phyloP scores from a whole-genome alignment of 2,888 invertebrate genomes.

The Lissonota sp. region DNA sequence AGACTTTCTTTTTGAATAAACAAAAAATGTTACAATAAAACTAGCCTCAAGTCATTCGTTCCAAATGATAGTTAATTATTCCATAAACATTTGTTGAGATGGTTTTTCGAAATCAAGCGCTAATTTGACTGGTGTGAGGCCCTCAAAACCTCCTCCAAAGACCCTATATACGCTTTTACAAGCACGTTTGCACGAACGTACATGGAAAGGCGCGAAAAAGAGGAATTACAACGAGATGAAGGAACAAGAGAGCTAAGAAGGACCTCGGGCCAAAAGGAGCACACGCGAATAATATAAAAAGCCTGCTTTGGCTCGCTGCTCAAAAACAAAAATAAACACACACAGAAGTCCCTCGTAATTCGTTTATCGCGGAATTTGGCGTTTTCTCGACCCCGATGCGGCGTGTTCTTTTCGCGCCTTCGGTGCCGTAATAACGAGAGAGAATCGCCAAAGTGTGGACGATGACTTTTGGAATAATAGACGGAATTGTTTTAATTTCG shows the following conservation, averaged over 20 bases:
- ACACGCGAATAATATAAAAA: constrained; percentile 57
- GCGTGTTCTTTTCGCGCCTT: constrained; percentile 33
- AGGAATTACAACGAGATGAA: constrained; percentile 38
- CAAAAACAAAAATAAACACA: constrained; percentile 25
- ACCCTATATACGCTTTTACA: constrained; percentile 20
- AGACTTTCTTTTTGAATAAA: no score
- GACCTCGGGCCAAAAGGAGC: constrained; percentile 33
- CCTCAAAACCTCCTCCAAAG: neutral
- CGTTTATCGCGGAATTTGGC: constrained; percentile 71
- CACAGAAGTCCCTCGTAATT: constrained; percentile 70
- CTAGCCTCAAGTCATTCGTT: no score
- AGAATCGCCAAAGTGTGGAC: constrained; percentile 55
- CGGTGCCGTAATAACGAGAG: constrained; percentile 58
- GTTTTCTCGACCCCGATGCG: constrained; percentile 59
- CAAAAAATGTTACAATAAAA: no score
- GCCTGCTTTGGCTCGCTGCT: constrained; percentile 66
- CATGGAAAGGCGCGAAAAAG: constrained; percentile 40
- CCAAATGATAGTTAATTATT: no score
- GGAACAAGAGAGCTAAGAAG: constrained; percentile 28
- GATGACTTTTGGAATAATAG: constrained; percentile 18
- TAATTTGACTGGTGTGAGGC: neutral
- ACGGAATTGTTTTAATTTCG: constrained; percentile 57
- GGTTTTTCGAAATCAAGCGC: no score
- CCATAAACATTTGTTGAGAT: no score
- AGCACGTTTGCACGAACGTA: neutral